Evolutionary conservation across 2,888 invertebrate species (phyloP), one percentile per base, ranked within the genome.

Genomic region (Phlogophora meticulosa): DNA sequence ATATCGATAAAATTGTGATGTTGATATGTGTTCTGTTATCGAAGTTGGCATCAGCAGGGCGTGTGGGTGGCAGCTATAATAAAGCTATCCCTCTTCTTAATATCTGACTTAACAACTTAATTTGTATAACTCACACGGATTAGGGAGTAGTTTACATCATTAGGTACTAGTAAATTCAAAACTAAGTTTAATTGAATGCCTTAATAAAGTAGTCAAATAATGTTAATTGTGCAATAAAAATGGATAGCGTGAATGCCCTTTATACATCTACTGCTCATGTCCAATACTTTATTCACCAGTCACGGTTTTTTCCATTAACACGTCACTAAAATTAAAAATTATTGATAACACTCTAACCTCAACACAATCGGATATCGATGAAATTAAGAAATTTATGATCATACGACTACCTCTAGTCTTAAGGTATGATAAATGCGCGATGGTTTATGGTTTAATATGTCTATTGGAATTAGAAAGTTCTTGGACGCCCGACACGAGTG

Each of bases 381-480:
- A 59, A 51, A 79, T 53, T 51, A 60, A 53, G 36, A 32, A 55
- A 68, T 57, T 63, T 79, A 79, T 63, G 48, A 10, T 46, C 17
- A 32, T 52, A 11, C 2, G 38, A 32, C 55, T 24, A 48, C 72
- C 74, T 68, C 62, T 53, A 57, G 24, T 38, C 28, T 38, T 40
- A 65, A 20, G 24, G 10, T 13, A 60, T 63, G 65, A 69, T 58
- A 72, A 78, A 81, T 61, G 17, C 53, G 7, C 51, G 49, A 28
- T 73, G 43, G 59, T 80, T 78, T 81, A 81, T 81, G 66, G 66
- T 59, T 65, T 64, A 55, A 65, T 64, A 59, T 28, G 57, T 61
- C 38, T 61, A 70, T 76, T 81, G 71, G 45, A 78, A 74, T 78
- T 79, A 80, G 82, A 80, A 80, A 81, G 82, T 81, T 81, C 62